Evolutionary conservation across 2,113 vertebrate genomes (phyloP).

Genomic region (Sphaerodactylus townsendi): DNA sequence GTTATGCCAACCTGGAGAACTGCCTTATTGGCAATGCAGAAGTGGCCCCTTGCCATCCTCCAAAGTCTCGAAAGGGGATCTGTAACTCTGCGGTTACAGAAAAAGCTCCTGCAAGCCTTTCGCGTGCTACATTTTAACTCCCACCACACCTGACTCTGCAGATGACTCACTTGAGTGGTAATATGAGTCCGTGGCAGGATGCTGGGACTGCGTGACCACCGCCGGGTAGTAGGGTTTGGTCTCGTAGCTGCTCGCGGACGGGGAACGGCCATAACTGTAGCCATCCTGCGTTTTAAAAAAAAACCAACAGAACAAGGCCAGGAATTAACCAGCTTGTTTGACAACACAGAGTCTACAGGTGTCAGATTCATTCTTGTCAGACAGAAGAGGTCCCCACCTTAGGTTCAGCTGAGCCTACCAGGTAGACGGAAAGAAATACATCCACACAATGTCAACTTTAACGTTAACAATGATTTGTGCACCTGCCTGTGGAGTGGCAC

Average conservation of each 20-base stretch:
- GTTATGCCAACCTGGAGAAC: too few species aligned
- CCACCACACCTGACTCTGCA: neutral
- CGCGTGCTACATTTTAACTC: neutral
- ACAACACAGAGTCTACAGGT: neutral
- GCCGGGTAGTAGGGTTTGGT: conserved; percentile 72
- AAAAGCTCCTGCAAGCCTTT: neutral
- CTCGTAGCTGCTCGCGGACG: conserved; percentile 63
- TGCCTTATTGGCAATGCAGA: too few species aligned
- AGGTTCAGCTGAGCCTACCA: too few species aligned
- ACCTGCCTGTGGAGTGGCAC: too few species aligned
- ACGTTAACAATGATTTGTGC: too few species aligned
- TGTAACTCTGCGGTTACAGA: too few species aligned
- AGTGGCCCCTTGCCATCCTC: too few species aligned
- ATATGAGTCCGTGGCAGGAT: conserved; percentile 57
- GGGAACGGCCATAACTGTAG: conserved; percentile 64
- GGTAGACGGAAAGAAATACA: too few species aligned
- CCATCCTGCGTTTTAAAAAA: conserved; percentile 61
- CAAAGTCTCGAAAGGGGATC: too few species aligned
- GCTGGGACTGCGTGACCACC: conserved; percentile 60
- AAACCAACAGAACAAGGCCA: neutral
- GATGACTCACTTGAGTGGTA: conserved; percentile 71
- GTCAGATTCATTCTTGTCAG: too few species aligned
- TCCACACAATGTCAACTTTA: too few species aligned
- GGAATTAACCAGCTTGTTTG: neutral
- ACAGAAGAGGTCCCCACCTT: too few species aligned